These are phyloP conservation scores for Cotesia chilonis DNA, from an alignment of 1,140 invertebrate genomes.

Conservation along the genomic window DNA sequence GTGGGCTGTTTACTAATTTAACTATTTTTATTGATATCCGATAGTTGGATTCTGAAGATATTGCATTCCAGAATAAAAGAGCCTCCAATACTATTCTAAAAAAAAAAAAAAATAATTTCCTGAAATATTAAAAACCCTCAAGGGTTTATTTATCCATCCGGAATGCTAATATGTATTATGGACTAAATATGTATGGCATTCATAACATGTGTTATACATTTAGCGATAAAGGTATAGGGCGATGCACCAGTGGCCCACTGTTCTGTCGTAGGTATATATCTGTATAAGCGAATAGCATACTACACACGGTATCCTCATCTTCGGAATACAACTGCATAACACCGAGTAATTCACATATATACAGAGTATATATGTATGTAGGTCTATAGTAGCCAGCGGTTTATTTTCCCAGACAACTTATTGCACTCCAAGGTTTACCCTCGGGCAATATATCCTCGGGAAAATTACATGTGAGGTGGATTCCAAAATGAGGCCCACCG, in stretches of 20 bases:
- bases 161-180: neutral
- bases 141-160: neutral
- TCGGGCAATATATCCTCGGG: conserved; percentile 16
- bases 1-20: too few species aligned
- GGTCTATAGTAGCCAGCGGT: neutral
- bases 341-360: conserved; percentile 9
- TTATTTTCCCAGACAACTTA: conserved; percentile 26
- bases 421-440: conserved; percentile 25
- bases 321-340: conserved; percentile 21
- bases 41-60: too few species aligned
- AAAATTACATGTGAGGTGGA: conserved; percentile 16
- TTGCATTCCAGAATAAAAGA: too few species aligned
- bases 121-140: too few species aligned
- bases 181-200: conserved; percentile 1
- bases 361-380: too few species aligned
- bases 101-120: too few species aligned
- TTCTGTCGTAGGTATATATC: neutral
- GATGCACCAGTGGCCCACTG: conserved; percentile 3
- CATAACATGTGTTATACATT: neutral
- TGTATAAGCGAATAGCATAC: neutral
- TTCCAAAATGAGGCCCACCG: conserved; percentile 20
- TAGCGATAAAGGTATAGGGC: conserved; percentile 9
- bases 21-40: too few species aligned
- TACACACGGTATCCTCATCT: conserved; percentile 14
- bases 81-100: too few species aligned